Evolutionary conservation across 1,140 invertebrate genomes (phyloP).

Genomic region (Phenacoccus solenopsis): DNA sequence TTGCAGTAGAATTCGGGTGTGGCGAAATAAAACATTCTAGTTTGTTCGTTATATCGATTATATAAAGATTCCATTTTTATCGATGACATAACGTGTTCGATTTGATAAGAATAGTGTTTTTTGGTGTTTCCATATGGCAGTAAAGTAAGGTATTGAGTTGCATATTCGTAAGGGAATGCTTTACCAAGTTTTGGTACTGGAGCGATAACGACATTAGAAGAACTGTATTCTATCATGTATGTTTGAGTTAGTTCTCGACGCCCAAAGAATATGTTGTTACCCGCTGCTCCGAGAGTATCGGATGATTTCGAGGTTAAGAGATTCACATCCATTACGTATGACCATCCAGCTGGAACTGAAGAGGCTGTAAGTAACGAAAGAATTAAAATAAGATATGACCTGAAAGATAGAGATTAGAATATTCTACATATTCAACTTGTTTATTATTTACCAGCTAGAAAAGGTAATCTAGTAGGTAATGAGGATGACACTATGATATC

Average conservation of each 20-base stretch:
- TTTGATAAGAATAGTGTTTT: background rate
- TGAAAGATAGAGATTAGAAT: too few relatives aligned
- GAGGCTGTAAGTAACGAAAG: background rate
- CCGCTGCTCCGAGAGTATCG: background rate
- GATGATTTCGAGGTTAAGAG: background rate
- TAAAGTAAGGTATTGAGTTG: background rate
- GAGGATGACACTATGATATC: constrained; percentile 57
- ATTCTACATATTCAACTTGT: background rate
- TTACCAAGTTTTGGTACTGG: background rate
- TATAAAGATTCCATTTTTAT: background rate
- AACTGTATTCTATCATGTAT: background rate
- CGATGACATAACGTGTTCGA: background rate
- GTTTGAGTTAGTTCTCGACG: background rate
- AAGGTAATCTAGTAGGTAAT: constrained; percentile 60
- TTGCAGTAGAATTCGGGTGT: background rate
- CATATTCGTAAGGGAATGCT: background rate
- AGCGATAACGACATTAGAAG: background rate
- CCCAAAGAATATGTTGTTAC: background rate
- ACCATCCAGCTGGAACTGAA: background rate
- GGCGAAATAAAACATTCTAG: background rate
- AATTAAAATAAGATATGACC: too few relatives aligned
- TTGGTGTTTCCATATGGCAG: background rate
- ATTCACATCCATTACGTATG: background rate
- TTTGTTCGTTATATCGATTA: background rate
- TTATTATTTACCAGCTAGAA: constrained; percentile 27